Percentiles rank a stretch among this genome's conserved stretches.
Conservation (phyloP, 2,888 invertebrate species). For the Balanococcus diminutus region DNA sequence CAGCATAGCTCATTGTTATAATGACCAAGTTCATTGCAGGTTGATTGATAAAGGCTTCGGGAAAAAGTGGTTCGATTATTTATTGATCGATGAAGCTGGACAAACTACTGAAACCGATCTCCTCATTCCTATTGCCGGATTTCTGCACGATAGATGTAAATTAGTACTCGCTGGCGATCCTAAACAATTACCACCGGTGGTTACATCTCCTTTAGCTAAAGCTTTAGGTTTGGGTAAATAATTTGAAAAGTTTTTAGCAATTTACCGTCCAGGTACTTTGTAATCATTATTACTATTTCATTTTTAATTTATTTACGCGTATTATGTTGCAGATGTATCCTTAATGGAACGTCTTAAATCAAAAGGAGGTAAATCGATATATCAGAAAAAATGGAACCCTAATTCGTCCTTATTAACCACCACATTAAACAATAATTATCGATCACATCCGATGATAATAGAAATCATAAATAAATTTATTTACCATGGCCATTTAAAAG, state of each 20-base stretch:
- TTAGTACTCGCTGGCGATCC: conserved; percentile 77
- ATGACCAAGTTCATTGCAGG: not conserved
- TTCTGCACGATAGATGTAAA: conserved; percentile 61
- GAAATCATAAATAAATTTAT: conserved; percentile 73
- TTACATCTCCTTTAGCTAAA: conserved; percentile 62
- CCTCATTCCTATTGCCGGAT: conserved; percentile 66
- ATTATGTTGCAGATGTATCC: conserved; percentile 65
- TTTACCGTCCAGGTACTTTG: no score
- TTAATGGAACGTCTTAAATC: conserved; percentile 72
- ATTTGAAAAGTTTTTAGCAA: no score
- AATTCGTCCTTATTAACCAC: conserved; percentile 63
- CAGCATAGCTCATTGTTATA: not conserved
- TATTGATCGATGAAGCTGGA: conserved; percentile 79
- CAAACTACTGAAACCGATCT: conserved; percentile 75
- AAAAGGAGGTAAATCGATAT: conserved; percentile 62
- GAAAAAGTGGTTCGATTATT: conserved; percentile 66
- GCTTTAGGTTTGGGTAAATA: conserved; percentile 62
- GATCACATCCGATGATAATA: conserved; percentile 74
- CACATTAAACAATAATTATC: conserved; percentile 76
- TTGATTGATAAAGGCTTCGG: not conserved
- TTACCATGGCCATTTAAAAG: conserved; percentile 70
- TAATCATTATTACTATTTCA: no score
- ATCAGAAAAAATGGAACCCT: conserved; percentile 60
- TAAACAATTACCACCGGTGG: conserved; percentile 72
- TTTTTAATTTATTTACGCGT: no score